Percentiles rank a stretch among this genome's conserved stretches.
Conservation (phyloP, 2,888 invertebrate species). For the Acanthosepion pharaonis region DNA sequence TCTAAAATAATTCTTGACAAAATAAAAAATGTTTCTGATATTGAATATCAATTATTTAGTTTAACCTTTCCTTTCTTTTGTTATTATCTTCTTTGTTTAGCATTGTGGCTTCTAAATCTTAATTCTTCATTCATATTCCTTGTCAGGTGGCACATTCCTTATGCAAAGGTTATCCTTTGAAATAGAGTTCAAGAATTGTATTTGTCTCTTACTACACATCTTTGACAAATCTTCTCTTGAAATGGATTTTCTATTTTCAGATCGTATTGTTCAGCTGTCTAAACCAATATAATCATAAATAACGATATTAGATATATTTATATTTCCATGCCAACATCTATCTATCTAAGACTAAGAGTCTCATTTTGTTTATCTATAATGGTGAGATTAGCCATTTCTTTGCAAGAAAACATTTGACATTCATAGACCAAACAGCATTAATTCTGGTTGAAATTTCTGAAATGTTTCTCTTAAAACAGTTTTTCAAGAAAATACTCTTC, state of each 20-base stretch:
- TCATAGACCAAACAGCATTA: no score
- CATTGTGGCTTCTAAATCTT: not conserved
- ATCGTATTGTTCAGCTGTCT: not conserved
- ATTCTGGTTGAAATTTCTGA: no score
- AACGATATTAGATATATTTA: not conserved
- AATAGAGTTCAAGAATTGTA: not conserved
- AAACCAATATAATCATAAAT: not conserved
- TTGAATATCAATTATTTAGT: not conserved
- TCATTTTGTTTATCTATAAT: no score
- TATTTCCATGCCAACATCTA: not conserved
- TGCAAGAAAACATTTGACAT: no score
- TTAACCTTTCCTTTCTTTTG: not conserved
- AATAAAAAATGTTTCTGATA: not conserved
- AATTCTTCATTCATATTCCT: not conserved
- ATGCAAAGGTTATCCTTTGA: not conserved
- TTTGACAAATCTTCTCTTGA: not conserved
- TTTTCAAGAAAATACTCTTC: no score
- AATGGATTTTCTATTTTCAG: not conserved
- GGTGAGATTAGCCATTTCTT: no score
- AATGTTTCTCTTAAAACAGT: no score
- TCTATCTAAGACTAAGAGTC: no score
- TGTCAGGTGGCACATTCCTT: slow-evolving; percentile 1
- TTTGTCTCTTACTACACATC: not conserved
- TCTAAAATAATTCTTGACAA: not conserved
- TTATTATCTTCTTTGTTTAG: not conserved